Evolutionary conservation across 2,888 invertebrate species (phyloP).

Genomic region (Lasioglossum oenotherae): DNA sequence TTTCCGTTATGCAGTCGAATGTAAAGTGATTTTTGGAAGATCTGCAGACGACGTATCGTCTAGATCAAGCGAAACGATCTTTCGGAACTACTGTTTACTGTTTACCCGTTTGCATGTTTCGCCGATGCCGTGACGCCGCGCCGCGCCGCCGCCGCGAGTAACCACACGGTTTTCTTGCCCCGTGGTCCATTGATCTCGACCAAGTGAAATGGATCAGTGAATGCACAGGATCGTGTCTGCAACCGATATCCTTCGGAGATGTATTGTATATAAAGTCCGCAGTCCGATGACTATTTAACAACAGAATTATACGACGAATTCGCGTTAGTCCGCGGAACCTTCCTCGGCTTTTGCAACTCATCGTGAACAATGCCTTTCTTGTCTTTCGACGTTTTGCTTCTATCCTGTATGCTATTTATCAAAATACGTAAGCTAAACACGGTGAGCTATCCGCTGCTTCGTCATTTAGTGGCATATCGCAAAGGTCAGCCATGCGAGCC

Average conservation of each 20-base stretch:
- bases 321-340: background rate
- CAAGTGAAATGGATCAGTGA: slow-evolving; percentile 33
- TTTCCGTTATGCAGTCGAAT: background rate
- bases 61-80: background rate
- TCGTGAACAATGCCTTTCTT: background rate
- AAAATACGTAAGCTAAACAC: no score
- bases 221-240: slow-evolving; percentile 5
- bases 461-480: background rate
- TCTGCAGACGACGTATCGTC: background rate
- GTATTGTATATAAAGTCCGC: background rate
- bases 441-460: background rate
- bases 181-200: slow-evolving; percentile 41
- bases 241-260: slow-evolving; percentile 14
- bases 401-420: background rate
- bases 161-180: slow-evolving; percentile 31
- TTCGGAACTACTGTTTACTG: slow-evolving; percentile 4
- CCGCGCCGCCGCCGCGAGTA: background rate
- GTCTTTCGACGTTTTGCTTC: background rate
- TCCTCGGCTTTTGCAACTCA: background rate
- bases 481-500: background rate
- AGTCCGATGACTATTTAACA: background rate
- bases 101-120: slow-evolving; percentile 14
- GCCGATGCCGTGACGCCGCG: background rate
- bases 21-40: background rate
- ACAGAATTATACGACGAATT: background rate